These are phyloP conservation scores for Hemibagrus guttatus DNA, from an alignment of 2,797 vertebrate species.

Conservation along the genomic window DNA sequence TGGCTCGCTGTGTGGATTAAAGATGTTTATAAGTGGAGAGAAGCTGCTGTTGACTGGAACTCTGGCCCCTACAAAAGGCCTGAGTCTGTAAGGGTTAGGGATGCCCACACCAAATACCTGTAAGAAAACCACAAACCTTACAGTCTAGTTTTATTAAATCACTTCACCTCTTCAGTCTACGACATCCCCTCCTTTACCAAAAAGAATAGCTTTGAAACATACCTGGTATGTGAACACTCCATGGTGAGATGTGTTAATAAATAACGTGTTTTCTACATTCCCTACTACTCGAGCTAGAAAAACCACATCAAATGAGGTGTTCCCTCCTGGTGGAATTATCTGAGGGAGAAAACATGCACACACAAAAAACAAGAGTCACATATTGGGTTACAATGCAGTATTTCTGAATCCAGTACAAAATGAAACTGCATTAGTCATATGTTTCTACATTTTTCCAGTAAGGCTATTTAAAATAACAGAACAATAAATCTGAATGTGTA, in stretches of 20 bases:
- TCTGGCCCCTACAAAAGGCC: conserved; percentile 95
- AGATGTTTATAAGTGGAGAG: conserved; percentile 97
- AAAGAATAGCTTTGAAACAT: conserved; percentile 51
- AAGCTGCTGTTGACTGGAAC: conserved; percentile 99
- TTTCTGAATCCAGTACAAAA: not conserved
- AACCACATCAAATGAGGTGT: conserved; percentile 98
- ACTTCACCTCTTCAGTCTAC: not conserved
- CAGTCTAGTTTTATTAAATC: not conserved
- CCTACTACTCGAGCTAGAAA: conserved; percentile 98
- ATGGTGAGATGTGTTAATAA: conserved; percentile 99
- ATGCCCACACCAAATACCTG: conserved; percentile 98
- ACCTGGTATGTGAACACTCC: conserved; percentile 99
- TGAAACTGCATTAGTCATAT: not conserved
- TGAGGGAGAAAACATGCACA: conserved; percentile 59
- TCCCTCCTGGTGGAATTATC: conserved; percentile 98
- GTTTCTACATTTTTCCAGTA: not conserved
- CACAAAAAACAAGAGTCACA: not conserved
- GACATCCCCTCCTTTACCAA: not conserved
- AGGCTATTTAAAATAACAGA: not conserved
- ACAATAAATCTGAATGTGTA: not conserved
- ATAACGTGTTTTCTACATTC: conserved; percentile 99
- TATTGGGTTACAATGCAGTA: not conserved
- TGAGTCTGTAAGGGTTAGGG: conserved; percentile 94
- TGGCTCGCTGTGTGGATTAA: conserved; percentile 96
- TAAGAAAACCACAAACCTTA: conserved; percentile 39